Evolutionary conservation across 2,797 vertebrate species (phyloP), one percentile per base, ranked within the genome.

Genomic region (Chiroxiphia lanceolata): DNA sequence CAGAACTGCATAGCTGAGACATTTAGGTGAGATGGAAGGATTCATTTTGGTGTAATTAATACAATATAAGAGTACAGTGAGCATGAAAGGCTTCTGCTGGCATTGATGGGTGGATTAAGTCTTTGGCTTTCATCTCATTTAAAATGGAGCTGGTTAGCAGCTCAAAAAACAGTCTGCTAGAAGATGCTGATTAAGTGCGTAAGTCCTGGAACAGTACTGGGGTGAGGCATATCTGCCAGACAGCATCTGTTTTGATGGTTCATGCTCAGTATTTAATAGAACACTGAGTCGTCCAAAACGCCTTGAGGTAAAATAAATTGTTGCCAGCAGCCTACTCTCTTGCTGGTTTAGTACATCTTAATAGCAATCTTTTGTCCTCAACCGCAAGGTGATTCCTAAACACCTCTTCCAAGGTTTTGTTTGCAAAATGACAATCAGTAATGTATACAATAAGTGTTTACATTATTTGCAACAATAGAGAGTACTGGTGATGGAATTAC

Each of bases 211-310:
- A 91, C 48, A 76, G 67, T 60, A 14, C 54, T 67, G 70, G 77
- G 27, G 59, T 83, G 67, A 79, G 85, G 90, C 47, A n/a, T 87
- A 94, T 87, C 83, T 90, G 91, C 83, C 93, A 94, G 80, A 45
- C 91, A 94, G 72, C 74, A 69, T 91, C 89, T 94, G 83, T 86
- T 93, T 90, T 84, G 94, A 79, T 3, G 7, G 70, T 72, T 93
- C 70, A 53, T 75, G n/a, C 76, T 95, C 76, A 86, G 76, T 91
- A 72, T 86, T 94, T 95, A 95, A 96, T 82, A 94, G 82, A 97
- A 86, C 61, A 78, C 44, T 13, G 14, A 91, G 91, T 87, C 3
- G 0, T 93, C 94, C 94, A 92, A 95, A 95, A 93, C 0, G 6
- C 87, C 95, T 92, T 88, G 92, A 93, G 89, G 89, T 86, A 82